Base-by-base conservation (phyloP, 2,888 invertebrate genomes). In the Ischnura elegans region DNA sequence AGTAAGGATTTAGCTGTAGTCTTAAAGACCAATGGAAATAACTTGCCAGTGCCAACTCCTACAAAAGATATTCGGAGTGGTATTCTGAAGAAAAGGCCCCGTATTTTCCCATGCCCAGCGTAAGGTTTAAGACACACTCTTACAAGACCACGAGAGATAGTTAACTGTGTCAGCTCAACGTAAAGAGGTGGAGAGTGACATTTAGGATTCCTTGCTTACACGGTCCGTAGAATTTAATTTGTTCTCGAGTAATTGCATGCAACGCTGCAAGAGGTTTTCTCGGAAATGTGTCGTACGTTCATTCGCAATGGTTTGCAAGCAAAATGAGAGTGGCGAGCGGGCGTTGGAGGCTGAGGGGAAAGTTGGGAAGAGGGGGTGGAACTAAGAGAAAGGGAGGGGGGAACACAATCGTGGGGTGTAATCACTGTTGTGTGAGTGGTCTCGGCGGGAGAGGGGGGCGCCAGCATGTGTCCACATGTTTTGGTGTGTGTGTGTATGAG, bases 231-330 rank as follows among this genome's bases (percentile, higher is more conserved):
- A 90, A 90, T 90, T 90, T 90, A 90, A 90, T 90, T 87, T 55
- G 55, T 55, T 87, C 90, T 61, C 61, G 90, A 61, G 43, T 90
- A 90, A 66, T 51, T 66, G 90, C 43, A 42, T 43, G 43, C 55
- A 43, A 61, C 43, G 51, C 61, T 90, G 55, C n/a, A 90, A 90
- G 66, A 43, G 61, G 61, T 25, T 61, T 90, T 90, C 90, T 66
- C 61, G 90, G 90, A 90, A 90, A 90, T 55, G 61, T 87, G 87
- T 61, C 87, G 87, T n/a, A n/a, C n/a, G n/a, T 25, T 87, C 87
- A 43, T 61, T 25, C 90, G 55, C 66, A 90, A 90, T 90, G 51
- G 87, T 42, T 87, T 87, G 55, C 87, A 36, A 87, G 42, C 87
- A 55, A 61, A 36, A 51, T 36, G 55, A 51, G 36, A n/a, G 86